These are phyloP conservation scores for Empidonax traillii DNA, from an alignment of 2,113 vertebrate genomes.

Conservation along the genomic window DNA sequence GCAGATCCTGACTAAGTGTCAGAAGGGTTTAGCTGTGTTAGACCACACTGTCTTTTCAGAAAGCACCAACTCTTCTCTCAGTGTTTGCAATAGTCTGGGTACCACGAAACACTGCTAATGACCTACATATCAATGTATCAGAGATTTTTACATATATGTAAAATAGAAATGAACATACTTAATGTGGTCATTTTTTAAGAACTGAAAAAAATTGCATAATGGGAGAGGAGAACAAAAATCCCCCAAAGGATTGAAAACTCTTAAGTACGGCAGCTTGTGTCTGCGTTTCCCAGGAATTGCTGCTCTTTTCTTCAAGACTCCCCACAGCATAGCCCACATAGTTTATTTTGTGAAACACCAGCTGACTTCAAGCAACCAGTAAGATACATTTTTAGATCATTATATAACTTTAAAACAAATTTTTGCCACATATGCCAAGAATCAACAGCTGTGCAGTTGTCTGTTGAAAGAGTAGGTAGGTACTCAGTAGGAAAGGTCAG, in stretches of 20 bases:
- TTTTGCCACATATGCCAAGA: not conserved
- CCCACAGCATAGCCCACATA: not conserved
- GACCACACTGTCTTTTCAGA: not conserved
- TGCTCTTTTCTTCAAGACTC: not conserved
- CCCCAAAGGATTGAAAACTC: not conserved
- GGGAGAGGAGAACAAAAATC: not conserved
- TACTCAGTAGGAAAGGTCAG: not conserved
- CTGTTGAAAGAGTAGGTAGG: not conserved
- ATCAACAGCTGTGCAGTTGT: not conserved
- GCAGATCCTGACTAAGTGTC: not conserved
- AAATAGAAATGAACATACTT: not conserved
- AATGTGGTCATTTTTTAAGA: not conserved
- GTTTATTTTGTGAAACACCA: not conserved
- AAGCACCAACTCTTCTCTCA: not conserved
- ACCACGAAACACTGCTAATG: not conserved
- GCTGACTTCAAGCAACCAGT: not conserved
- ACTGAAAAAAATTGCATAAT: not conserved
- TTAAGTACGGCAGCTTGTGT: not conserved
- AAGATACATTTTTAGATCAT: not conserved
- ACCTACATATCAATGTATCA: not conserved
- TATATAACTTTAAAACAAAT: not conserved
- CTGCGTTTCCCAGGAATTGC: not conserved
- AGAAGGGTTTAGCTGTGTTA: not conserved
- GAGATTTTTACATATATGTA: not conserved
- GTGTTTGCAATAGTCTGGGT: not conserved